A percentile compares a stretch with the other conserved stretches of the same genome.
phyloP scores from a whole-genome alignment of 2,797 vertebrate species.

The Esox masquinongy region DNA sequence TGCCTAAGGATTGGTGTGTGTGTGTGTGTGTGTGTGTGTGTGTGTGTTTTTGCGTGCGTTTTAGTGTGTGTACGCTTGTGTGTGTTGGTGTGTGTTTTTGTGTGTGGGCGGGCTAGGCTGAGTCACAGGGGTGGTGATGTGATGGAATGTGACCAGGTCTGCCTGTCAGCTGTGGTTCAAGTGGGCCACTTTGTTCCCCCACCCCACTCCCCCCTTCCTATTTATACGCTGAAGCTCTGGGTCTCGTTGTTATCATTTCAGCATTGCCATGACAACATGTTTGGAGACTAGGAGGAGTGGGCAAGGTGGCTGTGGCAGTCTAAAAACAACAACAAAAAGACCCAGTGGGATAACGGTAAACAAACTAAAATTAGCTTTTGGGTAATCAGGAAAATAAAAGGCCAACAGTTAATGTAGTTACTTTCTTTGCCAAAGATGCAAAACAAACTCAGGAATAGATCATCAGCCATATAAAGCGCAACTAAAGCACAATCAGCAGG shows the following conservation, averaged over 20 bases:
- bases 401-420: no score
- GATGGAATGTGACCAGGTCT: slow-evolving; percentile 43
- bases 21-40: no score
- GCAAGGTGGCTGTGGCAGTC: slow-evolving; percentile 7
- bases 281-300: slow-evolving; percentile 19
- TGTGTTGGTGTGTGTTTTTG: slow-evolving; percentile 11
- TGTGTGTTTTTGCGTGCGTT: no score
- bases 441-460: no score
- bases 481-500: no score
- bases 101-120: slow-evolving; percentile 2
- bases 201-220: neutral
- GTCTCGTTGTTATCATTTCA: slow-evolving; percentile 35
- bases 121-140: slow-evolving; percentile 43
- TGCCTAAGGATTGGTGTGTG: neutral
- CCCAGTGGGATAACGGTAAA: neutral
- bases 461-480: no score
- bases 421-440: no score
- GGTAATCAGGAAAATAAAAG: no score
- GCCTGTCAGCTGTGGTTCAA: slow-evolving; percentile 30
- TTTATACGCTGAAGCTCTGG: slow-evolving; percentile 8
- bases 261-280: slow-evolving; percentile 49
- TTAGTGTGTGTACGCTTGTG: no score
- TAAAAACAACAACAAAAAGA: neutral
- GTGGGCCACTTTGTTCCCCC: slow-evolving; percentile 3
- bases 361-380: no score